Evolutionary conservation across 2,113 vertebrate genomes (phyloP).

Genomic region (Enhydra lutris): DNA sequence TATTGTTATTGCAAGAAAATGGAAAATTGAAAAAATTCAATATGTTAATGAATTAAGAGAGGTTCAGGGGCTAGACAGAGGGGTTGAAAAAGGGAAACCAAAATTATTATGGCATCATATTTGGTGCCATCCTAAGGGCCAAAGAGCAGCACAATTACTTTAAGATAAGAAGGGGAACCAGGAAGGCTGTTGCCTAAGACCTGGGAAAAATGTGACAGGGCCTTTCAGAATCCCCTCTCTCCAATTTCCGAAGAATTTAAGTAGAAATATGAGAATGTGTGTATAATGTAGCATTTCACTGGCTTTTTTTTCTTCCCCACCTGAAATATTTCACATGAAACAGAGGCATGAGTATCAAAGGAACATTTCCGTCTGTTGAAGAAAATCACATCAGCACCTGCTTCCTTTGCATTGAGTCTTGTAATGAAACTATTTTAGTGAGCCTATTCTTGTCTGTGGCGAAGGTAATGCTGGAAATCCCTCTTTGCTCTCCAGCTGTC

Average conservation of each 20-base stretch:
- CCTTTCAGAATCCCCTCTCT: conserved; percentile 42
- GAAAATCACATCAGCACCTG: conserved; percentile 36
- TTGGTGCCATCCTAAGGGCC: not conserved
- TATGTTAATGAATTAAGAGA: conserved; percentile 88
- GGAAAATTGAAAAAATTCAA: conserved; percentile 90
- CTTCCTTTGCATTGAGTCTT: conserved; percentile 44
- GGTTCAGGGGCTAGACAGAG: conserved; percentile 75
- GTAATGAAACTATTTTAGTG: conserved; percentile 51
- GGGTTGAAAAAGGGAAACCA: conserved; percentile 54
- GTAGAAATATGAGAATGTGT: conserved; percentile 47
- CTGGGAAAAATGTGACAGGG: conserved; percentile 45
- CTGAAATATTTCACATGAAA: conserved; percentile 51
- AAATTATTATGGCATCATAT: conserved; percentile 72
- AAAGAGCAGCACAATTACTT: conserved; percentile 61
- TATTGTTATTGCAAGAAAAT: conserved; percentile 88
- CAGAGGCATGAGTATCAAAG: not conserved
- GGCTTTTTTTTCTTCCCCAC: not conserved
- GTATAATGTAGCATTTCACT: conserved; percentile 20
- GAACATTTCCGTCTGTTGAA: conserved; percentile 59
- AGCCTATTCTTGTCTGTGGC: conserved; percentile 43
- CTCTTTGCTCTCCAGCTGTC: not conserved
- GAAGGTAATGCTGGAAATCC: conserved; percentile 2
- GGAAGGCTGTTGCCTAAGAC: not conserved
- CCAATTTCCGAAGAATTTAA: conserved; percentile 12
- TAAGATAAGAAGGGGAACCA: conserved; percentile 43